Evolutionary conservation across 2,888 invertebrate species (phyloP).

Genomic region (Stegana nigrithorax): DNA sequence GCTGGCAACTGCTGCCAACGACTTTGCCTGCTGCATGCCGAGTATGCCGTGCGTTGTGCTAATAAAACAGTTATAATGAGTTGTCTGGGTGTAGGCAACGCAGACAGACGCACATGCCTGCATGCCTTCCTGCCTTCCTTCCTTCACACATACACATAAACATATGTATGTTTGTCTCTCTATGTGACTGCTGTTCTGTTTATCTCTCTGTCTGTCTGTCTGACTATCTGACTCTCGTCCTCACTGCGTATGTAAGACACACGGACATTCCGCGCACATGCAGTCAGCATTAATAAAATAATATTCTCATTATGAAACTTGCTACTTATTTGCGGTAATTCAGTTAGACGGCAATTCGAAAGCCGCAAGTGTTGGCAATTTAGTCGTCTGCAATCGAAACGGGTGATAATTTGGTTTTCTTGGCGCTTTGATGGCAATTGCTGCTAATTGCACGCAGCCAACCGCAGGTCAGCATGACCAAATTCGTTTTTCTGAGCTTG

Average conservation of each 20-base stretch:
- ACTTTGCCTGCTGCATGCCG: background rate
- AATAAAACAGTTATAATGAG: conserved; percentile 54
- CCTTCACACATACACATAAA: background rate
- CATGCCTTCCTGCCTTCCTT: background rate
- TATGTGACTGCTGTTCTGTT: background rate
- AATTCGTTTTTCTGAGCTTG: too few species aligned
- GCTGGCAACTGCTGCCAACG: conserved; percentile 1
- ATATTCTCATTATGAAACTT: conserved; percentile 36
- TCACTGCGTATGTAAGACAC: too few species aligned
- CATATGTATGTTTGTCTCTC: background rate
- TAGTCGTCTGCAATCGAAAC: conserved; percentile 11
- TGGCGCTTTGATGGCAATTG: background rate
- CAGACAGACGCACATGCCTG: background rate
- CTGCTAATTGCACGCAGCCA: background rate
- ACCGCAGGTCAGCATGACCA: too few species aligned
- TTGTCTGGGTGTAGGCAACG: conserved; percentile 31
- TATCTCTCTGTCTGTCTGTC: background rate
- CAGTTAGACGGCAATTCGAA: background rate
- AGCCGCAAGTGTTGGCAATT: conserved; percentile 21
- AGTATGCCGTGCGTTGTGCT: background rate
- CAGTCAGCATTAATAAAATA: conserved; percentile 34
- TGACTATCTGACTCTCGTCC: background rate
- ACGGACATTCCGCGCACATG: background rate
- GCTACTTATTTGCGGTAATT: conserved; percentile 16
- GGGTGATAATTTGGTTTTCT: too few species aligned